Percentiles rank a stretch among this genome's conserved stretches.
These are phyloP conservation scores for Agriopis marginaria DNA, from an alignment of 2,888 invertebrate genomes.

Conservation along the genomic window DNA sequence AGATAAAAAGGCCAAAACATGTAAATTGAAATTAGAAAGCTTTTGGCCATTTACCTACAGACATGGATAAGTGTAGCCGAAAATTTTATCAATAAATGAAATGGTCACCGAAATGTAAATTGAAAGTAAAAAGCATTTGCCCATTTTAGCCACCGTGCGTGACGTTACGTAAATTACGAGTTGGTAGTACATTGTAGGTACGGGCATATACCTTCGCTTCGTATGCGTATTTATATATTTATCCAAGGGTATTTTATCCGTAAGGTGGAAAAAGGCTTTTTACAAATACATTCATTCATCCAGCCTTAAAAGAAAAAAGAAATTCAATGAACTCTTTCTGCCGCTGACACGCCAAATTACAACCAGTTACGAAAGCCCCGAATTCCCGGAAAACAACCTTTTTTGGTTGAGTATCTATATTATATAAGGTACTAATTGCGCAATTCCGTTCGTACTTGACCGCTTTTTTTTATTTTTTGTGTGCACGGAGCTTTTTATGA, in stretches of 20 bases:
- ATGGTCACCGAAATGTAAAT: slow-evolving; percentile 14
- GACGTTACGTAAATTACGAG: neutral
- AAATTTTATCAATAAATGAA: slow-evolving; percentile 13
- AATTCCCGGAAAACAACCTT: slow-evolving; percentile 32
- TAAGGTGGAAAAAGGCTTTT: slow-evolving; percentile 12
- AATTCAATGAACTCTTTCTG: slow-evolving; percentile 32
- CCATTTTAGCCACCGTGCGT: slow-evolving; percentile 8
- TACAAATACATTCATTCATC: slow-evolving; percentile 24
- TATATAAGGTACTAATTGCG: slow-evolving; percentile 42
- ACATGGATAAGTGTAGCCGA: neutral
- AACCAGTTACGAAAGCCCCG: slow-evolving; percentile 16
- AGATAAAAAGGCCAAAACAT: neutral
- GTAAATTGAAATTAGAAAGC: slow-evolving; percentile 11
- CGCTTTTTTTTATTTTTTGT: slow-evolving; percentile 49
- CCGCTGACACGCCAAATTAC: slow-evolving; percentile 31
- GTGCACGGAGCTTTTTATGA: slow-evolving; percentile 54
- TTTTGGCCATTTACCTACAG: slow-evolving; percentile 7
- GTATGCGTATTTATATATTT: slow-evolving; percentile 8
- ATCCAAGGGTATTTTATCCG: slow-evolving; percentile 16
- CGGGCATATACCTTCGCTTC: neutral
- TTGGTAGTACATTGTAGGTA: neutral
- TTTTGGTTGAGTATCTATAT: slow-evolving; percentile 28
- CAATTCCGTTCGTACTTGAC: slow-evolving; percentile 49
- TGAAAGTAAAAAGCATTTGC: slow-evolving; percentile 18
- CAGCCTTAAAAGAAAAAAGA: slow-evolving; percentile 20